Evolutionary conservation across 2,888 invertebrate genomes (phyloP).

Genomic region (Zygogramma bicolorata): DNA sequence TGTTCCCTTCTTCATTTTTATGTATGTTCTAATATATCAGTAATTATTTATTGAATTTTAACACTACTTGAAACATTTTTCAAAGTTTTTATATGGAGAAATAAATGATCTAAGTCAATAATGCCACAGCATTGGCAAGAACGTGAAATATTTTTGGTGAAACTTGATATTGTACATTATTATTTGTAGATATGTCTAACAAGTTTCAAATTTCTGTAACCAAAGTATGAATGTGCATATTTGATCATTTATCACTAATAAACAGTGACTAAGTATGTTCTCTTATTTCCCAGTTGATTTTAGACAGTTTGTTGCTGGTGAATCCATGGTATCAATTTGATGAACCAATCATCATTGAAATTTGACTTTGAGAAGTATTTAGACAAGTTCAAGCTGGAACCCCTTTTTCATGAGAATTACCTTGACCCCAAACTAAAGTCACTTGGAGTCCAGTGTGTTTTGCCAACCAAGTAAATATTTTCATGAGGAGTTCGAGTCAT

Average conservation of each 20-base stretch:
- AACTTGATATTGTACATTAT: conserved; percentile 11
- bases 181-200: conserved; percentile 2
- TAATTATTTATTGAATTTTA: conserved; percentile 42
- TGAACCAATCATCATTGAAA: too few species aligned
- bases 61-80: conserved; percentile 16
- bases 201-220: conserved; percentile 9
- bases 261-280: conserved; percentile 7
- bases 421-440: too few species aligned
- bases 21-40: conserved; percentile 41
- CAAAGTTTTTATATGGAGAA: conserved; percentile 17
- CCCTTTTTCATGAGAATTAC: too few species aligned
- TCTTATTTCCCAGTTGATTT: background rate
- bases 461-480: too few species aligned
- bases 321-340: too few species aligned
- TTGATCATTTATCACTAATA: conserved; percentile 10
- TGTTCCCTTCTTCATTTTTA: conserved; percentile 40
- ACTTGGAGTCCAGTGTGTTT: too few species aligned
- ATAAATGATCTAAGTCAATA: conserved; percentile 23
- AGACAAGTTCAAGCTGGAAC: too few species aligned
- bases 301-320: background rate
- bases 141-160: conserved; percentile 11
- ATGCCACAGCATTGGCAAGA: conserved; percentile 6
- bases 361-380: too few species aligned
- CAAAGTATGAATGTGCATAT: conserved; percentile 11
- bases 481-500: too few species aligned